Evolutionary conservation across 2,797 vertebrate species (phyloP), one percentile per base, ranked within the genome.

Genomic region (Phrynocephalus vlangalii): DNA sequence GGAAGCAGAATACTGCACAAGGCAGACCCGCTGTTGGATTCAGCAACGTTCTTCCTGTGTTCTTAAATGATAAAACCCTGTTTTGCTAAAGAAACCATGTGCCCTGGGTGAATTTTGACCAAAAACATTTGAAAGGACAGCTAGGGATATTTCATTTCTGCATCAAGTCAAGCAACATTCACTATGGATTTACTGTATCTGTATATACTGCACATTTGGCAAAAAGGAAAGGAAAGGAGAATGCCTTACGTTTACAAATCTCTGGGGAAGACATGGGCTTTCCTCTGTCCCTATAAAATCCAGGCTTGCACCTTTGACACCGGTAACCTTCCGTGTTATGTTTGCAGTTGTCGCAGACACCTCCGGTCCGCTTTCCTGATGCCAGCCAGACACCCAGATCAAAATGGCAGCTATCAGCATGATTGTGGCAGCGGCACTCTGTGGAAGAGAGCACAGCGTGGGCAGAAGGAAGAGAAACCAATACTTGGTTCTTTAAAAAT

Each of bases 381-480:
- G 97, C 96, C 91, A 96, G 73, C 98, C 98, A 99, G 0, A 95
- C 93, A 3, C 96, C 93, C 92, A 88, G 95, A 11, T 98, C 98
- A 84, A 99, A 98, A 93, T 97, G 97, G 83, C 98, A 98, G 96
- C 97, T 98, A 2, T 97, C 92, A 1, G 98, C 96, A 0, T 98
- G 98, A 89, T 94, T 95, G 63, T 98, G 97, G 72, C 98, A 99
- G 91, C 98, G 97, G 28, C 98, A 98, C 92, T 96, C 98, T 98
- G 90, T 52, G 5, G 48, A 30, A 44, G 24, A 2, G 22, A 38
- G n/a, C 30, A 22, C 20, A 48, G 80, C 38, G 38, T 44, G 38
- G 38, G 38, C 38, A 44, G 38, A 44, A 44, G 38, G 38, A 44
- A 44, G 38, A 44, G 38, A 44, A 44, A 44, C 38, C 38, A 44